Evolutionary conservation across 2,888 invertebrate species (phyloP), one percentile per base, ranked within the genome.

Genomic region (Baronia brevicornis): DNA sequence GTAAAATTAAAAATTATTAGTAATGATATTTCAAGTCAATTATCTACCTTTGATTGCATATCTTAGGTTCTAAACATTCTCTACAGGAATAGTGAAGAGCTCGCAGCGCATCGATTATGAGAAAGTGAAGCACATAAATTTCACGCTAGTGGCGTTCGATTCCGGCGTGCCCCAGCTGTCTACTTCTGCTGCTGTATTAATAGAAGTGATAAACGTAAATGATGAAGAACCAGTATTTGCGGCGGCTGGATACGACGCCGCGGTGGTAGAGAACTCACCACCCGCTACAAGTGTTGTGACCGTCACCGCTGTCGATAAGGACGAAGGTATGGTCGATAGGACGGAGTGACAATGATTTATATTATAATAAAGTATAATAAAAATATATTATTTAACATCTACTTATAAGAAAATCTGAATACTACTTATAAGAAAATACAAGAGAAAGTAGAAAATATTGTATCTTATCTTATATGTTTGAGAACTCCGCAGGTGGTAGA

Each of bases 91-190:
- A 12, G 91, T 96, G 2, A 91, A 90, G 51, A 90, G 91, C 1
- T 90, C 87, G 15, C 87, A 90, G 44, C 86, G 91, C 6, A 89
- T 97, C 28, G 96, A 97, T 73, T 97, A 91, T 66, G 97, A 97
- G 63, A 84, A 87, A 48, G 82, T 91, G 0, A 91, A 92, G 46
- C 85, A 86, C 22, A 80, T 95, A 2, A 90, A 92, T 60, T 94
- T 97, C 60, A 91, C 90, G 0, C 90, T 95, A 0, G 84, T 90
- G 1, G 96, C 94, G 0, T 92, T 88, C 48, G 97, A 97, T 69
- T 91, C 92, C 0, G 97, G 97, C 1, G 89, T 93, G 0, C 97
- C 97, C 0, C 91, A 92, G 51, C 78, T 94, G 25, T 91, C 93
- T 2, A 87, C 94, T 0, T 86, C 91, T 0, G 95, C 96, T 0